Percentiles rank a stretch among this genome's conserved stretches.
These are phyloP conservation scores for Aspiorhynchus laticeps DNA, from an alignment of 2,113 vertebrate species.

Conservation along the genomic window DNA sequence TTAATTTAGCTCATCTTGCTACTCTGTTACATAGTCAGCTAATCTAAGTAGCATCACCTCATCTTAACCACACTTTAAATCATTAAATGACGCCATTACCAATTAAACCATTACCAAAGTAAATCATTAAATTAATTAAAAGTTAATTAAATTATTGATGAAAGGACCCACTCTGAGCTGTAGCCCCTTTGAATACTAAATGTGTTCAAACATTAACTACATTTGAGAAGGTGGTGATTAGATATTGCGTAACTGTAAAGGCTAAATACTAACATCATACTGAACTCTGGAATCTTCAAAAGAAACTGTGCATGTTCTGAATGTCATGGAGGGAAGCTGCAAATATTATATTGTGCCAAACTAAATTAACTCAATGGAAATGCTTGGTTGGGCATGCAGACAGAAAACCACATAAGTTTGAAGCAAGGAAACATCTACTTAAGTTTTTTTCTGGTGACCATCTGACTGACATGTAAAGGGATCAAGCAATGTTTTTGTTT, in stretches of 20 bases:
- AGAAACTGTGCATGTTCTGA: background rate
- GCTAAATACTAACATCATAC: background rate
- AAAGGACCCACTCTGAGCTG: background rate
- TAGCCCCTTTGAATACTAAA: background rate
- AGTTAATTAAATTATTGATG: conserved; percentile 26
- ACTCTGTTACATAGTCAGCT: background rate
- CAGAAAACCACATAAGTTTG: background rate
- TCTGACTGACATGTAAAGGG: background rate
- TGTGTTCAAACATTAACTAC: background rate
- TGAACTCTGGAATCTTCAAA: background rate
- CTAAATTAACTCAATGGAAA: background rate
- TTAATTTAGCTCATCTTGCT: background rate
- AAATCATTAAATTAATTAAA: conserved; percentile 22
- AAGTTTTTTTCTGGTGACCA: background rate
- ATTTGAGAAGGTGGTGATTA: conserved; percentile 16
- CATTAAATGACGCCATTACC: conserved; percentile 2
- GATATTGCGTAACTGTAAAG: background rate
- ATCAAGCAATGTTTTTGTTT: background rate
- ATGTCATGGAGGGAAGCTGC: background rate
- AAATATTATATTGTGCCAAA: background rate
- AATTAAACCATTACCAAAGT: conserved; percentile 22
- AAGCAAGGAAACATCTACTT: background rate
- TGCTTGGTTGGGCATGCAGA: background rate
- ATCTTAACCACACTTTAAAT: conserved; percentile 8
- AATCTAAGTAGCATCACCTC: conserved; percentile 9